These are phyloP conservation scores for Popillia japonica DNA, from an alignment of 1,140 invertebrate genomes.

Conservation along the genomic window DNA sequence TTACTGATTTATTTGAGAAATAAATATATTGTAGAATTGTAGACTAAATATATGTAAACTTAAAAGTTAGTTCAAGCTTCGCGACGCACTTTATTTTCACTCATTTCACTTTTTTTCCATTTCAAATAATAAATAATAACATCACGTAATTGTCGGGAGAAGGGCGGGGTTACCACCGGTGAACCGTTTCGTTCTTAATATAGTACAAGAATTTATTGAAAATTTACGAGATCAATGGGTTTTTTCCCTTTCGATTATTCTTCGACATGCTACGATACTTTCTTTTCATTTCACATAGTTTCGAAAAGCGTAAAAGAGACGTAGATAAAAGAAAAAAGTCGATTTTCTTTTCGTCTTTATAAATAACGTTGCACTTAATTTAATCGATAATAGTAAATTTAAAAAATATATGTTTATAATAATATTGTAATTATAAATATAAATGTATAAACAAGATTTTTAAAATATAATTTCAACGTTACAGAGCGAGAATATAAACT, in stretches of 20 bases:
- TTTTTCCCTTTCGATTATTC: not conserved
- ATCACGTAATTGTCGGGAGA: too few relatives aligned
- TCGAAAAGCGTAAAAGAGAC: not conserved
- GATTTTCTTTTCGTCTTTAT: conserved; percentile 2
- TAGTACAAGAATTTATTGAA: too few relatives aligned
- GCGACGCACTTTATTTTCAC: not conserved
- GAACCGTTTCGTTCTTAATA: too few relatives aligned
- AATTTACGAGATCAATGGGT: not conserved
- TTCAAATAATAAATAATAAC: not conserved
- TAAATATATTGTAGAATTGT: conserved; percentile 19
- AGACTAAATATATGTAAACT: conserved; percentile 16
- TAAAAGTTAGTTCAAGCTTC: not conserved
- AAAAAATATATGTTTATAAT: not conserved
- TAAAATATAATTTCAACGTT: not conserved
- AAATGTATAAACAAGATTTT: conserved; percentile 4
- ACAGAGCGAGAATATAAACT: not conserved
- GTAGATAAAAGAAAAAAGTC: not conserved
- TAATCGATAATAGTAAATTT: not conserved
- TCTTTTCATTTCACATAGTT: not conserved
- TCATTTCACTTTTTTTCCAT: not conserved
- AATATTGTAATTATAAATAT: conserved; percentile 10
- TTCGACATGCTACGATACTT: not conserved
- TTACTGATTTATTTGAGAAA: conserved; percentile 2
- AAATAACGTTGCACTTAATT: conserved; percentile 27
- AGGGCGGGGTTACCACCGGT: too few relatives aligned